Percentiles rank a stretch among this genome's conserved stretches.
phyloP scores from a whole-genome alignment of 2,888 invertebrate genomes.

The Onchidella celtica region DNA sequence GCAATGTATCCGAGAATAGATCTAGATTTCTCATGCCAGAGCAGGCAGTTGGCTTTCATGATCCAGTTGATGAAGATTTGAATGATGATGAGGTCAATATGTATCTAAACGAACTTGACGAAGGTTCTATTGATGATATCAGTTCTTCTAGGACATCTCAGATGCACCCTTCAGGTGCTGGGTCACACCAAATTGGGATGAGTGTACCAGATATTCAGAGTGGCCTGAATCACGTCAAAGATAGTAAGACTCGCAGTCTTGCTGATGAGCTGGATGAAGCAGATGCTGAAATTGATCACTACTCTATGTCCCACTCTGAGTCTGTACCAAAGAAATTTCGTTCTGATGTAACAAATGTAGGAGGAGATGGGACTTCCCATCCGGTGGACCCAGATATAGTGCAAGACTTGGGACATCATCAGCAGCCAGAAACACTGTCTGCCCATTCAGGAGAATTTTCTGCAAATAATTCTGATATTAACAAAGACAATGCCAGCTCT shows the following conservation, averaged over 20 bases:
- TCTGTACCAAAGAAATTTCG: constrained; percentile 40
- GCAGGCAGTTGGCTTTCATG: constrained; percentile 53
- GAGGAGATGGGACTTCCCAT: background rate
- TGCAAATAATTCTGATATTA: background rate
- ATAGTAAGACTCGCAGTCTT: background rate
- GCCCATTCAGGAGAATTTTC: background rate
- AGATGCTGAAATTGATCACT: constrained; percentile 9
- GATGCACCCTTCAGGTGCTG: background rate
- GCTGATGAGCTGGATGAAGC: constrained; percentile 21
- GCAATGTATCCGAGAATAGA: background rate
- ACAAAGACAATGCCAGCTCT: background rate
- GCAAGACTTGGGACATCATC: constrained; percentile 15
- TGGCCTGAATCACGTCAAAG: background rate
- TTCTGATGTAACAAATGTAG: constrained; percentile 2
- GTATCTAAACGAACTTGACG: constrained; percentile 59
- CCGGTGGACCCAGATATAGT: constrained; percentile 30
- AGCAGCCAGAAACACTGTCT: background rate
- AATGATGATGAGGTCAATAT: constrained; percentile 63
- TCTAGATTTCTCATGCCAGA: background rate
- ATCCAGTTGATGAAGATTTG: constrained; percentile 54
- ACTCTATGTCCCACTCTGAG: background rate
- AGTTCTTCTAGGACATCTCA: background rate
- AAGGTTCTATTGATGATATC: background rate
- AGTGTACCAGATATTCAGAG: constrained; percentile 7
- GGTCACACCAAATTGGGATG: background rate